Base-by-base conservation (phyloP, 2,797 vertebrate genomes). In the Paedocypris micromegethes region DNA sequence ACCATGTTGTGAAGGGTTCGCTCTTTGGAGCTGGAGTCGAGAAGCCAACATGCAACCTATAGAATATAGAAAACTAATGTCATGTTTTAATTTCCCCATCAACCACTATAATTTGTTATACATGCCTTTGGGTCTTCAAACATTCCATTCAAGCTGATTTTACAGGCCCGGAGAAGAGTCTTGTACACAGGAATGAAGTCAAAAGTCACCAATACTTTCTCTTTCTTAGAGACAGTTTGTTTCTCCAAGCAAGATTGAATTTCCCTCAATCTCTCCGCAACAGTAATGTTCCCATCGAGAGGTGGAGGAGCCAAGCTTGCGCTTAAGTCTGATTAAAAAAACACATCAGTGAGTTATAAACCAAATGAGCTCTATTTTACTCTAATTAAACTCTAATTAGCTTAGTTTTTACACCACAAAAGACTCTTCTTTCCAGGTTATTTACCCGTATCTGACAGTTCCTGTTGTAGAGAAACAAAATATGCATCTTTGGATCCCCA, bases 401-500 rank as follows among this genome's bases (percentile, higher is more conserved):
- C 23, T 23, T 23, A 1, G 23, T 23, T 23, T 23, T 23, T 23
- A 23, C 23, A 23, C 23, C 23, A 23, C 23, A 23, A 23, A 23
- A 1, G 23, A 23, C 23, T 23, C 23, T 23, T 23, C 23, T 23
- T 1, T 23, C 23, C 9, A 44, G 2, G 0, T 65, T 46, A 9
- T 38, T 81, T 87, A 96, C 97, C 93, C 77, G 82, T 82, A 82
- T 88, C 85, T 42, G 81, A 79, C 78, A 92, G 89, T 63, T 90
- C 81, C 64, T 90, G 80, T 83, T 96, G 93, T 78, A 99, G 74
- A 66, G 93, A 98, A 71, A 98, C 43, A 68, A 94, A 99, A 82
- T 93, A 99, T 7, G 94, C 93, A 83, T 99, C 97, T 83, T 88
- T 97, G 72, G 88, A 91, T 81, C 92, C 96, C 97, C 96, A 99